Percentiles rank a stretch among this genome's conserved stretches.
Conservation (phyloP, 2,797 vertebrate genomes). For the Tiaroga cobitis region DNA sequence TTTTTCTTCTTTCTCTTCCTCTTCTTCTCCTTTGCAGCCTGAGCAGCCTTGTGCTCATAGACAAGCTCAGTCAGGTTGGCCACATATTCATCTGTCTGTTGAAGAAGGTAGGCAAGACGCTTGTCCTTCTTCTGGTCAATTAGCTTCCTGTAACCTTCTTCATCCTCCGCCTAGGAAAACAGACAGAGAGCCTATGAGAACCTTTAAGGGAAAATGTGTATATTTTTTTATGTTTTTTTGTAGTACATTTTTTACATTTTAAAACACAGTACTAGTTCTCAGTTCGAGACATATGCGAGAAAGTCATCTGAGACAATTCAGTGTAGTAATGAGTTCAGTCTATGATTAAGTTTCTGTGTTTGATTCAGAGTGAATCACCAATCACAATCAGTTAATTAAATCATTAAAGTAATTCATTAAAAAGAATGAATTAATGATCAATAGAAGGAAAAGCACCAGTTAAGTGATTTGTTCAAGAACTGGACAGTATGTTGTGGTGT, state of each 20-base stretch:
- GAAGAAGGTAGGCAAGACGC: slow-evolving; percentile 93
- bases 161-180: slow-evolving; percentile 88
- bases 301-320: background rate
- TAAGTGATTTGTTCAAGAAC: background rate
- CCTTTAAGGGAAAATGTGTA: background rate
- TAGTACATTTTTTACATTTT: background rate
- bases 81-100: slow-evolving; percentile 97
- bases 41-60: slow-evolving; percentile 96
- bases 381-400: background rate
- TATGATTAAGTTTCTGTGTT: background rate
- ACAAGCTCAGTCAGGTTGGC: slow-evolving; percentile 94
- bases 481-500: background rate
- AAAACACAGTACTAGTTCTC: background rate
- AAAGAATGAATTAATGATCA: background rate
- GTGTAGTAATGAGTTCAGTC: background rate
- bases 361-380: background rate
- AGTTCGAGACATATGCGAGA: background rate
- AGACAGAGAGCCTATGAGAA: background rate
- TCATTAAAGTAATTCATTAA: background rate
- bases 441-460: background rate
- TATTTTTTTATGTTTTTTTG: background rate
- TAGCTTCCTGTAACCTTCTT: slow-evolving; percentile 96
- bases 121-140: slow-evolving; percentile 99
- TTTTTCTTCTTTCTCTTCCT: slow-evolving; percentile 94
- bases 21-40: slow-evolving; percentile 98